Base-by-base conservation (phyloP, 2,113 vertebrate species). In the Tychaedon coryphoeus region DNA sequence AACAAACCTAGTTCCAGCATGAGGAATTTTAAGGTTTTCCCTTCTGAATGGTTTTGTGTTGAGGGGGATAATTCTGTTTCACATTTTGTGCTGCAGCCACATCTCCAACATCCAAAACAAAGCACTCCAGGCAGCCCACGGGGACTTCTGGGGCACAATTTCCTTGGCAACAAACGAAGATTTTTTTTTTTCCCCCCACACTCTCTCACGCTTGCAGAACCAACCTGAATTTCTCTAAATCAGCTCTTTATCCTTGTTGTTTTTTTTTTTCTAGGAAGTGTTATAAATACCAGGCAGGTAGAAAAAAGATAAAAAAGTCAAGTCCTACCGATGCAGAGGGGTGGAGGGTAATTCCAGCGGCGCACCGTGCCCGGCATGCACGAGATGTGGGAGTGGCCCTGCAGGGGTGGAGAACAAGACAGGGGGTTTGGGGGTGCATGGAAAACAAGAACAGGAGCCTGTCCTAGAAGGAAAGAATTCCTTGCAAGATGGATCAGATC, bases 281-380 rank as follows among this genome's bases (percentile, higher is more conserved):
- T 12, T n/a, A 2, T 8, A 61, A 78, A 5, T 9, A 45, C 2
- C 47, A 66, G 38, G 1, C 5, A 38, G 31, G 25, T 1, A 25
- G 8, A 26, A n/a, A 38, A 61, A 34, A 28, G 23, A 25, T 7
- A 26, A n/a, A 38, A 61, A 34, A 28, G 23, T 6, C 0, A 36
- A 50, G 15, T 51, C 98, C 96, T 99, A 99, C 99, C 99, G 2
- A 99, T 99, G 92, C 99, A 99, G 65, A 99, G 99, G 0, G 99
- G 99, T 7, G 99, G 99, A 3, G 99, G 99, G 92, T 99, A 99
- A 95, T 99, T 99, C 99, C 99, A 99, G 76, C 99, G 98, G 34
- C 99, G 98, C 57, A 99, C 99, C 0, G 99, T 99, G 69, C 99
- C 99, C 0, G 99, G 99, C 99, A 99, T 99, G 96, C 99, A 99